phyloP scores from a whole-genome alignment of 2,888 invertebrate species.

The Agrochola lota region DNA sequence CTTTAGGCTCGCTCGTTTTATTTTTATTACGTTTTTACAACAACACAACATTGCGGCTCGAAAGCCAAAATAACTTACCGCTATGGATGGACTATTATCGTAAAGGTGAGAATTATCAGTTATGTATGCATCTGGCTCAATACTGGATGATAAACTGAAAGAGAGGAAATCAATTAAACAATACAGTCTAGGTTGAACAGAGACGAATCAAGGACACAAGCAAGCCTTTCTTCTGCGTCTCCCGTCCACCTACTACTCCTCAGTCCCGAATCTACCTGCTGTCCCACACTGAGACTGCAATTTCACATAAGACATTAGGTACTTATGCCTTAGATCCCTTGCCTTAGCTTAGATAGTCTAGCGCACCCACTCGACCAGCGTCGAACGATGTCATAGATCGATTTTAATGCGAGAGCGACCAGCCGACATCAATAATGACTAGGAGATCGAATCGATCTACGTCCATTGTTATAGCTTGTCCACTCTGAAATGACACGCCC shows the following conservation, averaged over 20 bases:
- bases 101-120: constrained; percentile 21
- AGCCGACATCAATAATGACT: not conserved
- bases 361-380: not conserved
- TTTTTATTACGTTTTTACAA: not conserved
- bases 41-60: not conserved
- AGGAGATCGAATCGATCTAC: not conserved
- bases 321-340: not conserved
- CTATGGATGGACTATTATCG: constrained; percentile 43
- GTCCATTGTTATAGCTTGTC: not conserved
- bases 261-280: not conserved
- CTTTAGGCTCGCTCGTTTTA: no score
- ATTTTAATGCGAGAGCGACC: not conserved
- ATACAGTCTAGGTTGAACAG: not conserved
- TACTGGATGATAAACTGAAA: constrained; percentile 52
- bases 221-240: not conserved
- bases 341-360: not conserved
- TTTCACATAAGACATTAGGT: not conserved
- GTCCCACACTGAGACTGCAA: not conserved
- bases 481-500: no score
- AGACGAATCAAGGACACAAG: not conserved
- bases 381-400: not conserved
- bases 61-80: constrained; percentile 41
- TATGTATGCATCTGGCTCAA: constrained; percentile 58
- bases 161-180: not conserved
- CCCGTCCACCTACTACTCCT: not conserved